Evolutionary conservation across 2,113 vertebrate genomes (phyloP), one percentile per base, ranked within the genome.

Genomic region (Dasypus novemcinctus): DNA sequence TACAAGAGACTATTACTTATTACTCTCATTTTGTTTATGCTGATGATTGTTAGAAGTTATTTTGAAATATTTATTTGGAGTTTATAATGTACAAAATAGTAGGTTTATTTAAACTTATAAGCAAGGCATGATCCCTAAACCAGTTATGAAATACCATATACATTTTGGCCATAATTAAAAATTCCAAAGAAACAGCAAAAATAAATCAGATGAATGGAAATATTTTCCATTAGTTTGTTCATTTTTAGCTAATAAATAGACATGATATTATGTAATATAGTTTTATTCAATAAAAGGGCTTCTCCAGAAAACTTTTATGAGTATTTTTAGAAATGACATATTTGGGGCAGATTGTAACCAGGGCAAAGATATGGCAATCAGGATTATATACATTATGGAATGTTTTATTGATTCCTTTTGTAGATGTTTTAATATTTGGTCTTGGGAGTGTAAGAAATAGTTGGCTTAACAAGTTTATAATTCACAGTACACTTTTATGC

Each of bases 11-110:
- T 52, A 57, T 18, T 71, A 10, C 21, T 90, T 80, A 29, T 78
- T 38, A 79, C 46, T 92, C 36, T 36, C 49, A 57, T 41, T 87
- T 2, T 63, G 31, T 68, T 90, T 84, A 64, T 1, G 54, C 11
- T 8, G 76, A 5, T 74, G 27, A 57, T 63, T 75, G 5, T 91
- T 81, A 61, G 11, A 95, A 87, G 23, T 66, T 31, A 84, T 57
- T 59, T 6, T 59, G 64, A 93, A 94, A 91, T 92, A 83, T 64
- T 76, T 83, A 86, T 21, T 27, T 91, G 54, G 81, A 49, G 5
- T 78, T 79, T 85, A 43, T 0, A n/a, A 29, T n/a, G 21, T 9
- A 2, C 29, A 46, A 69, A 25, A 23, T 79, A 69, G 49, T 66
- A 92, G 18, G 21, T 31, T 76, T 87, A 20, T 38, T 88, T 75